Conservation (phyloP, 2,113 vertebrate genomes). For the Lanius collurio region DNA sequence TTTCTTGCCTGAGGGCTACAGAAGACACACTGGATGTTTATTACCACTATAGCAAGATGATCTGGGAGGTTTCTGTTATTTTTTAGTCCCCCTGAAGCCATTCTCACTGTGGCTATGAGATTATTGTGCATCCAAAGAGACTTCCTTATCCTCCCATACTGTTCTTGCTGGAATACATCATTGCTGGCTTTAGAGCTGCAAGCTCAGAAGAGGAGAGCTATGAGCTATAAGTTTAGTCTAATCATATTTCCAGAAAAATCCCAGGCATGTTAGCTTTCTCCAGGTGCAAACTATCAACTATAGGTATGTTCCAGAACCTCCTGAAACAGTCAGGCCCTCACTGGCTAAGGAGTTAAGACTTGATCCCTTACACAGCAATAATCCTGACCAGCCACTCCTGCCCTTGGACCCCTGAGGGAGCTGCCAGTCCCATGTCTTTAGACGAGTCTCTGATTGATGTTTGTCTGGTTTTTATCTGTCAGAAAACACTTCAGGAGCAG, state of each 20-base stretch:
- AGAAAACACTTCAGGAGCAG: background rate
- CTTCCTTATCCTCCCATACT: background rate
- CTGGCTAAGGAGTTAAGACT: background rate
- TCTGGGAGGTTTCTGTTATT: background rate
- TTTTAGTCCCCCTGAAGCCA: background rate
- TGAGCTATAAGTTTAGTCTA: background rate
- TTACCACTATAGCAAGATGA: background rate
- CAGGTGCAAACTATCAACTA: background rate
- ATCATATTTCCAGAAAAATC: background rate
- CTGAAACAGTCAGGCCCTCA: background rate
- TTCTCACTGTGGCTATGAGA: background rate
- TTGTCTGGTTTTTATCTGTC: background rate
- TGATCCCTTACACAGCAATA: background rate
- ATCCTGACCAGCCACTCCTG: fast-evolving
- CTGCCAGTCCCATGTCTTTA: background rate
- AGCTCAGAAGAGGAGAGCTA: background rate
- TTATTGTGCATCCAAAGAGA: background rate
- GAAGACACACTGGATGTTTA: background rate
- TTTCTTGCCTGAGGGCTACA: background rate
- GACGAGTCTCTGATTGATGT: background rate
- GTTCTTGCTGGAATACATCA: background rate
- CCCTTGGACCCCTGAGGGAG: fast-evolving
- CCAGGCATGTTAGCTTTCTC: background rate
- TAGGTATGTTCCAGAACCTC: background rate
- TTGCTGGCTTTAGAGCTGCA: background rate